Evolutionary conservation across 2,113 vertebrate species (phyloP).

Genomic region (Saccopteryx leptura): DNA sequence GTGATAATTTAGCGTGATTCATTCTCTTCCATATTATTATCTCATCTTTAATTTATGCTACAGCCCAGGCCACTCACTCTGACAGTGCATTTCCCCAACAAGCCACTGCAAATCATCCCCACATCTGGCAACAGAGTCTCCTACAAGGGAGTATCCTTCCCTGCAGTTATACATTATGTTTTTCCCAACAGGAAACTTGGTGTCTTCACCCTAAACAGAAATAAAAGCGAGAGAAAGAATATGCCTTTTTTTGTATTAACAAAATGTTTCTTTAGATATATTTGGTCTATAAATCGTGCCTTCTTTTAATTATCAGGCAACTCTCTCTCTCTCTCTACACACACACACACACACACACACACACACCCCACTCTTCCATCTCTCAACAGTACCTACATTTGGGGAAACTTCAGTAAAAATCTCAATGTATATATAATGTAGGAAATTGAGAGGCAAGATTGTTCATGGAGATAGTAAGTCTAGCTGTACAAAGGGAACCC

Average conservation of each 20-base stretch:
- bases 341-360: neutral
- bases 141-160: constrained; percentile 89
- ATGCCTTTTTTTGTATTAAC: neutral
- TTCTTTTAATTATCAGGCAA: constrained; percentile 30
- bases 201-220: constrained; percentile 85
- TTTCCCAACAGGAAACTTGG: constrained; percentile 90
- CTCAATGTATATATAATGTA: neutral
- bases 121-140: constrained; percentile 91
- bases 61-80: constrained; percentile 88
- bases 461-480: neutral
- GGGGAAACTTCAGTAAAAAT: neutral
- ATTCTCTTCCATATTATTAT: neutral
- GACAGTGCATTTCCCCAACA: constrained; percentile 88
- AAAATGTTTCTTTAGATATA: constrained; percentile 39
- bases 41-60: neutral
- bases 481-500: neutral
- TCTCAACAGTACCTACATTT: neutral
- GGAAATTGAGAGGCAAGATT: neutral
- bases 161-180: constrained; percentile 92
- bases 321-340: neutral
- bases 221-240: neutral
- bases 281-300: neutral
- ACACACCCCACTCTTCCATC: neutral
- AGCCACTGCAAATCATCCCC: constrained; percentile 90
- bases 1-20: neutral